A percentile compares a stretch with the other conserved stretches of the same genome.
Conservation (phyloP, 1,140 invertebrate species). For the Phthorimaea operculella region DNA sequence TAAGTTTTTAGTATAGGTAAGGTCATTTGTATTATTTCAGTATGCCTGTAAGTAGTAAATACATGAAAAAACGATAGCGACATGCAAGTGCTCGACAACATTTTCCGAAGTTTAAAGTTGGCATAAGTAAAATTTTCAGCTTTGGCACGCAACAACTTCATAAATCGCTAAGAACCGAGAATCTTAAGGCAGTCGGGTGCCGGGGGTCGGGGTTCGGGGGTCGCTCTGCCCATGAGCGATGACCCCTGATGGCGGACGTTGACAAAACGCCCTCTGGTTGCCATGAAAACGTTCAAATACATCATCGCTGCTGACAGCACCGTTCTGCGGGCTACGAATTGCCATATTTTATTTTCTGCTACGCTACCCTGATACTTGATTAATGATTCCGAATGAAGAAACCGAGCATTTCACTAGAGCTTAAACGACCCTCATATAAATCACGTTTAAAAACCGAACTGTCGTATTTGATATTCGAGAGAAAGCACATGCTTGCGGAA, state of each 20-base stretch:
- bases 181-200: neutral
- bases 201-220: slow-evolving; percentile 11
- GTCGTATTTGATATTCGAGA: neutral
- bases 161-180: neutral
- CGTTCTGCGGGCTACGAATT: slow-evolving; percentile 53
- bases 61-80: too few relatives aligned
- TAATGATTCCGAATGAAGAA: slow-evolving; percentile 43
- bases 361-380: slow-evolving; percentile 55
- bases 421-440: slow-evolving; percentile 6
- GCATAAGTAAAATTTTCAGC: neutral
- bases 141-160: neutral
- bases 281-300: slow-evolving; percentile 66
- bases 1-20: too few relatives aligned
- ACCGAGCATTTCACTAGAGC: slow-evolving; percentile 13
- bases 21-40: too few relatives aligned
- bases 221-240: slow-evolving; percentile 47
- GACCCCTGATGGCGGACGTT: slow-evolving; percentile 59
- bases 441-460: slow-evolving; percentile 3
- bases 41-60: too few relatives aligned
- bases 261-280: slow-evolving; percentile 58
- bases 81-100: too few relatives aligned
- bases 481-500: neutral
- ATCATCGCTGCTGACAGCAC: slow-evolving; percentile 56
- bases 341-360: slow-evolving; percentile 63
- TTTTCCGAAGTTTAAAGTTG: too few relatives aligned